phyloP scores from a whole-genome alignment of 2,113 vertebrate genomes.

The Ariopsis seemanni region DNA sequence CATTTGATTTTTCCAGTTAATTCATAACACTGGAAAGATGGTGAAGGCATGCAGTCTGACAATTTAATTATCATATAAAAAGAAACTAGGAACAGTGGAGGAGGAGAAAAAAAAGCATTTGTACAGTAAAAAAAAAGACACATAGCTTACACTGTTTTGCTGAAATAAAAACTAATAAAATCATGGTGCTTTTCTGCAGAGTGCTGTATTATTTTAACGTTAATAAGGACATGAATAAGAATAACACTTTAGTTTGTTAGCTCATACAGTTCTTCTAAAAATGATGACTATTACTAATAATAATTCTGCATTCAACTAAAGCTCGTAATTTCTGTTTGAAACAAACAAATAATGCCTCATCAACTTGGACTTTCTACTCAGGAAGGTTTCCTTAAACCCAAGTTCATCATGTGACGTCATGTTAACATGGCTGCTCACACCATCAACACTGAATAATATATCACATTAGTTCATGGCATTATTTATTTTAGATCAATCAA shows the following conservation, averaged over 20 bases:
- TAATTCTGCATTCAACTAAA: too few species aligned
- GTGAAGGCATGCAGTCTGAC: slow-evolving; percentile 18
- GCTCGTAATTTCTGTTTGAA: background rate
- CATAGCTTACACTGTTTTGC: too few species aligned
- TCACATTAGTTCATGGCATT: background rate
- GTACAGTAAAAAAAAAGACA: too few species aligned
- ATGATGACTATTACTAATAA: too few species aligned
- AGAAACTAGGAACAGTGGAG: background rate
- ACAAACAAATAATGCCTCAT: background rate
- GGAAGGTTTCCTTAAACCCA: background rate
- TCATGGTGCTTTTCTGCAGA: too few species aligned
- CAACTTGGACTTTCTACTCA: background rate
- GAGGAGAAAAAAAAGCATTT: background rate
- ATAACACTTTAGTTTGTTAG: background rate
- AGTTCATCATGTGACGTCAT: too few species aligned
- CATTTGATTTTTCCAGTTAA: slow-evolving; percentile 32
- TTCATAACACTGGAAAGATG: slow-evolving; percentile 26
- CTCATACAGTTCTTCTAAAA: background rate
- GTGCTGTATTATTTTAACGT: too few species aligned
- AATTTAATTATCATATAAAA: slow-evolving; percentile 28
- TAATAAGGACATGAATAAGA: too few species aligned
- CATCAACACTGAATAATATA: background rate
- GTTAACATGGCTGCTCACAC: background rate
- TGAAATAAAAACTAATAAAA: too few species aligned
- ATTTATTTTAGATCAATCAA: too few species aligned